Conservation (phyloP, 2,888 invertebrate genomes). For the Drosophila sordidula region DNA sequence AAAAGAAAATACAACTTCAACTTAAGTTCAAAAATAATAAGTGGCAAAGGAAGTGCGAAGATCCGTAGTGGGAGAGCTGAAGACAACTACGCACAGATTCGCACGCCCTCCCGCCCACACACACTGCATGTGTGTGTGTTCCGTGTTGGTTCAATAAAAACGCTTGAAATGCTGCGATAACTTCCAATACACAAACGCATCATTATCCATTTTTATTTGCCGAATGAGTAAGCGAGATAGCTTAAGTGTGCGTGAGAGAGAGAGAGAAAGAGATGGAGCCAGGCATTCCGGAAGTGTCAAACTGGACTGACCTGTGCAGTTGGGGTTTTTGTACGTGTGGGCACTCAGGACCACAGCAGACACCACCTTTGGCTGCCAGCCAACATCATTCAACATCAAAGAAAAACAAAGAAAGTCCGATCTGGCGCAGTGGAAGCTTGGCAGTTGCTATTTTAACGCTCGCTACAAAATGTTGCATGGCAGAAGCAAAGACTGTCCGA, state of each 20-base stretch:
- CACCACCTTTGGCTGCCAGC: slow-evolving; percentile 31
- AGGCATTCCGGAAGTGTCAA: neutral
- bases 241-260: no score
- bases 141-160: slow-evolving; percentile 51
- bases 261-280: neutral
- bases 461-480: slow-evolving; percentile 1
- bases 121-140: slow-evolving; percentile 1
- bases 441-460: slow-evolving; percentile 14
- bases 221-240: neutral
- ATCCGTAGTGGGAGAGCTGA: slow-evolving; percentile 27
- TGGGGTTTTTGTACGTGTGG: slow-evolving; percentile 14
- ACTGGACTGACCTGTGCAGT: slow-evolving; percentile 14
- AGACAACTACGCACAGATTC: slow-evolving; percentile 33
- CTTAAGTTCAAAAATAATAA: slow-evolving; percentile 54
- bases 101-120: neutral
- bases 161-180: slow-evolving; percentile 58
- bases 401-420: neutral
- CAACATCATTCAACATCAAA: slow-evolving; percentile 30
- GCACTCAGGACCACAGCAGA: slow-evolving; percentile 17
- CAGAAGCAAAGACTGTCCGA: neutral
- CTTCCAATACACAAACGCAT: slow-evolving; percentile 75
- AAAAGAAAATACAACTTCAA: slow-evolving; percentile 42
- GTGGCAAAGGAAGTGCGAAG: slow-evolving; percentile 49
- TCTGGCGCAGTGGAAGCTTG: neutral
- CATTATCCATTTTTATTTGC: slow-evolving; percentile 66